Evolutionary conservation across 2,888 invertebrate genomes (phyloP), one percentile per base, ranked within the genome.

Genomic region (Trissoscelio sp.): DNA sequence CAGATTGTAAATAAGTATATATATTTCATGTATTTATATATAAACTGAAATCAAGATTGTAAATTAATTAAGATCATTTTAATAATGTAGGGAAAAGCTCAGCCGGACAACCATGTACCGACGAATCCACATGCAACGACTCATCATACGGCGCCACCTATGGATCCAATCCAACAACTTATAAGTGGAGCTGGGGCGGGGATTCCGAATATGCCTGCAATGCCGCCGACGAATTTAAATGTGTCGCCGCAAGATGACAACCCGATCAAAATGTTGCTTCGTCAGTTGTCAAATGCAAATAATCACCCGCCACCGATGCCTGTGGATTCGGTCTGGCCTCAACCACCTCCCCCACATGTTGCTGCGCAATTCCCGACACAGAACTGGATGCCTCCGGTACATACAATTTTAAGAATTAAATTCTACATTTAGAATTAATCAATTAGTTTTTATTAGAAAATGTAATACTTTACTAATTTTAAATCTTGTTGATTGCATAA

Each of bases 121-220:
- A 72, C 88, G 18, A 89, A 85, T 85, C 85, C 88, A 9, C 90
- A 88, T 81, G 77, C 88, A n/a, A 81, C 87, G 5, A 51, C 42
- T 7, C 82, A 86, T 11, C 69, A 85, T 3, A 88, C 86, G 82
- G 79, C 87, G 1, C 85, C 88, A 22, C 87, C 89, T n/a, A 86
- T 93, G 51, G 93, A 93, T 88, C 92, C 93, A 4, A 86, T 92
- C 58, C 92, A 92, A 80, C 92, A 92, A 55, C 87, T 93, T 37
- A 92, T 93, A 53, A 92, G 92, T 42, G 92, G 92, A 20, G 37
- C 53, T 16, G 48, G 42, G 1, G 24, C 37, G 5, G 69, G 46
- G 28, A 89, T 93, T 66, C 92, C 92, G 75, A 91, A 89, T 83
- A 69, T 91, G 18, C 88, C 92, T 81, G 89, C 86, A 81, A 89